A percentile compares a stretch with the other conserved stretches of the same genome.
phyloP scores from a whole-genome alignment of 2,797 vertebrate species.

The Lemur catta region DNA sequence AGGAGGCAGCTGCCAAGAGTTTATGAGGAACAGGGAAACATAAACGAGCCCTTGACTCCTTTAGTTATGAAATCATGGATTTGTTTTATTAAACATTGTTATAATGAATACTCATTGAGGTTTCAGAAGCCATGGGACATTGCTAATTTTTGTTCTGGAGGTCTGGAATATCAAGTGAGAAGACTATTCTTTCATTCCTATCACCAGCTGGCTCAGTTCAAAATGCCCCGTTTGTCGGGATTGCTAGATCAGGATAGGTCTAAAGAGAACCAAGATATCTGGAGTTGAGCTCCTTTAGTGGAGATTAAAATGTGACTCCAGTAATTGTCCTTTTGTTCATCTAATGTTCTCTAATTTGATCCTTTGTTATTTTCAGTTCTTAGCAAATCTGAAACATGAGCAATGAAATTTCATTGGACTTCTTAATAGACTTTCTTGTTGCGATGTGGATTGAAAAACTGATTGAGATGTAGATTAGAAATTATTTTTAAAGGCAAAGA shows the following conservation, averaged over 20 bases:
- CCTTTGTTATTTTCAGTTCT: not conserved
- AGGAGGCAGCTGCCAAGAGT: not conserved
- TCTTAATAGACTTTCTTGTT: not conserved
- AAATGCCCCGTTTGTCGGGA: not conserved
- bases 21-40: not conserved
- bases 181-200: not conserved
- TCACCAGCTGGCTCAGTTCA: not conserved
- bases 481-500: constrained; percentile 15
- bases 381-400: not conserved
- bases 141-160: constrained; percentile 10
- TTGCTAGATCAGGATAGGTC: not conserved
- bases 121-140: not conserved
- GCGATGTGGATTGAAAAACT: not conserved
- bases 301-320: not conserved
- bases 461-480: not conserved
- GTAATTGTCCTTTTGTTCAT: not conserved
- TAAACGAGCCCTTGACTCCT: not conserved
- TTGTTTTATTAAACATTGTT: not conserved
- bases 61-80: not conserved
- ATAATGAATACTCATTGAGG: not conserved
- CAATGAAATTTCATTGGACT: not conserved
- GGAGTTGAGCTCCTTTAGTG: not conserved
- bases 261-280: not conserved
- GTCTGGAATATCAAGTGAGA: not conserved
- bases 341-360: not conserved